phyloP scores from a whole-genome alignment of 1,140 invertebrate species.

The Drosophila carrolli region DNA sequence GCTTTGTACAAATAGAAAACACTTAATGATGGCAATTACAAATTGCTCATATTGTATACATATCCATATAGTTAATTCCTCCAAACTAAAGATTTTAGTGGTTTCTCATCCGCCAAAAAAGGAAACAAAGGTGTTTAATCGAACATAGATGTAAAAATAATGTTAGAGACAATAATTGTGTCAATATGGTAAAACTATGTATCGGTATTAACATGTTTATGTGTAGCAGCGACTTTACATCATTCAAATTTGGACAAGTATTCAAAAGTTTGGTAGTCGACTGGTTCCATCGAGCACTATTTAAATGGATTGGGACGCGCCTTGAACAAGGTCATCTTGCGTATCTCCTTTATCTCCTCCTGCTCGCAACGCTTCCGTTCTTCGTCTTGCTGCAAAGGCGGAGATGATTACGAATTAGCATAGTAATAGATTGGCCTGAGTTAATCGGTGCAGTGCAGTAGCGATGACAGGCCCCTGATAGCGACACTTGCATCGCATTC shows the following conservation, averaged over 20 bases:
- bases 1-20: constrained; percentile 80
- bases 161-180: constrained; percentile 35
- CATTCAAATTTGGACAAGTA: constrained; percentile 36
- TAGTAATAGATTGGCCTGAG: not conserved
- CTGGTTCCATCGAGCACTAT: constrained; percentile 34
- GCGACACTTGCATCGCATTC: not conserved
- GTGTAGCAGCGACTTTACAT: constrained; percentile 14
- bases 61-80: constrained; percentile 19
- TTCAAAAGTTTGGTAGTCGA: constrained; percentile 16
- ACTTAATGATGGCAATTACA: constrained; percentile 70
- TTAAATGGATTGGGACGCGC: constrained; percentile 84
- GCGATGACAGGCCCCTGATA: not conserved
- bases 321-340: constrained; percentile 80
- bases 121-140: constrained; percentile 5
- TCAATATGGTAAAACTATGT: constrained; percentile 33
- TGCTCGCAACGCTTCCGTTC: constrained; percentile 69
- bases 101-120: constrained; percentile 18
- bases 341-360: constrained; percentile 67
- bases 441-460: not conserved
- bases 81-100: constrained; percentile 33
- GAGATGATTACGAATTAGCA: not conserved
- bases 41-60: constrained; percentile 44
- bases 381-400: constrained; percentile 78
- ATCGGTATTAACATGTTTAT: not conserved
- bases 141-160: constrained; percentile 23